Base-by-base conservation (phyloP, 2,888 invertebrate species). In the Tinea semifulvella region DNA sequence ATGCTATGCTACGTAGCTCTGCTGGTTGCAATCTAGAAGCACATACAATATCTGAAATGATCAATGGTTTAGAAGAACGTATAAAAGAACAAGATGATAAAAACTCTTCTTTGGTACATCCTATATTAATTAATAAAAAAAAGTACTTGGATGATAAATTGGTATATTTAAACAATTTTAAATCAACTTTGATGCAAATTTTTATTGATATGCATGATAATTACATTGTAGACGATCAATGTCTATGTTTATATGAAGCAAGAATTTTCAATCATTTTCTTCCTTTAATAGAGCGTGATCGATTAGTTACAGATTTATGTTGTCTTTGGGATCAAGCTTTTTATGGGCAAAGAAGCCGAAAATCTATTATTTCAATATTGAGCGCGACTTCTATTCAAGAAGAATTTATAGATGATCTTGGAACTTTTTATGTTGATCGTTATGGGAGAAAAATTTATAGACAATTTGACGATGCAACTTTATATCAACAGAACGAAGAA, bases 381-480 rank as follows among this genome's bases (percentile, higher is more conserved):
- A 75, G 72, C 52, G 76, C 68, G 6, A 56, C 61, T 50, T 69
- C 72, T 27, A 56, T 58, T 11, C 73, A 63, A 56, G 74, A 79
- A 55, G 70, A 75, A 51, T 80, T 63, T 51, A 61, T 56, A 13
- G 80, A 80, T 54, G 71, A 74, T 36, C 53, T 73, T 11, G 80
- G 80, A 0, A 70, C 58, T 14, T 80, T 63, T 54, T 62, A 58
- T 42, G 57, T 77, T 18, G 80, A 80, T 55, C 65, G 68, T 48
- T 47, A 76, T 43, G 65, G 71, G 47, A 61, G 80, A 31, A 80
- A 74, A 62, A 71, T 80, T 48, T 80, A 80, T 50, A 73, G 59
- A 53, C 45, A 65, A 45, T 56, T 64, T 5, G 61, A 65, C 31
- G 65, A 67, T 54, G 59, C 65, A 2, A 61, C 48, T 6, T 52